Percentiles rank a stretch among this genome's conserved stretches.
These are phyloP conservation scores for Amazona finschi DNA, from an alignment of 2,797 vertebrate genomes.

Conservation along the genomic window DNA sequence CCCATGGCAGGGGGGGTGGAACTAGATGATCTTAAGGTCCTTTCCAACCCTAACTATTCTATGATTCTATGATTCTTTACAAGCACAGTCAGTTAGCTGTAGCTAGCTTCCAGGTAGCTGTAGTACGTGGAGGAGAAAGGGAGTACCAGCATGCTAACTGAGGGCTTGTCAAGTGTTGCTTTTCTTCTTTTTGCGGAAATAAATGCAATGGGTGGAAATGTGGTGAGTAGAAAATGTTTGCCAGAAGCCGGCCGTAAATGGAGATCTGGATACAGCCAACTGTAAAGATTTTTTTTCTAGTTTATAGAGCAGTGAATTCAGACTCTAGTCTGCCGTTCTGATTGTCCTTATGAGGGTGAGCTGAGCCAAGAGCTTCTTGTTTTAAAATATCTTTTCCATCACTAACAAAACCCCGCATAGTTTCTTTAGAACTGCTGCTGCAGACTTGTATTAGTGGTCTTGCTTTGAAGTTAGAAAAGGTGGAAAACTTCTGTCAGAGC, in stretches of 20 bases:
- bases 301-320: neutral
- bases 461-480: constrained; percentile 49
- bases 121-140: neutral
- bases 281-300: neutral
- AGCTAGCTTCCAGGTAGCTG: neutral
- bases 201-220: neutral
- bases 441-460: constrained; percentile 46
- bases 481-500: constrained; percentile 41
- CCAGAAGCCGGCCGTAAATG: neutral
- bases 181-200: neutral
- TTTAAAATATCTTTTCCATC: constrained; percentile 48
- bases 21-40: no score
- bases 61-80: neutral
- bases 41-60: no score
- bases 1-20: no score
- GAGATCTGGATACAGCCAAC: neutral
- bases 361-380: constrained; percentile 18
- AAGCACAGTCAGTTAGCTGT: neutral
- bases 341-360: neutral
- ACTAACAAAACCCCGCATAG: neutral
- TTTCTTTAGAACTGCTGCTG: neutral
- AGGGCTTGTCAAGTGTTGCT: neutral
- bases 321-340: neutral
- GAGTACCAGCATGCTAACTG: neutral
- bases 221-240: neutral